Evolutionary conservation across 2,113 vertebrate genomes (phyloP), one percentile per base, ranked within the genome.

Genomic region (Synchiropus splendidus): DNA sequence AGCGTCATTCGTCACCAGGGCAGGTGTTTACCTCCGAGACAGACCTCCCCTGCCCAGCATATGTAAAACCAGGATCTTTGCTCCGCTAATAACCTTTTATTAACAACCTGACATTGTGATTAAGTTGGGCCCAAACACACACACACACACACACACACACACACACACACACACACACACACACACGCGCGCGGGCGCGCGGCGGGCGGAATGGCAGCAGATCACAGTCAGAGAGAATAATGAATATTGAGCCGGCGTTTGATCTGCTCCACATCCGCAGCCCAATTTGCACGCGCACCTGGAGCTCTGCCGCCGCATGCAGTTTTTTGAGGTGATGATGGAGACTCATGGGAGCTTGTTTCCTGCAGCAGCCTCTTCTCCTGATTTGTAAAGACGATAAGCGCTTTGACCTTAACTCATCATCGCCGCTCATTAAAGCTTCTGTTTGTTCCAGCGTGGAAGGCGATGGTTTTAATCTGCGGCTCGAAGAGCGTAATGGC

Each of bases 71-170:
- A 87, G 90, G 86, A 94, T 93, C 93, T 95, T 90, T 94, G 92
- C 92, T 90, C 92, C 89, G 87, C 84, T 94, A 92, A 95, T 96
- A 94, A 94, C 92, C 90, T 92, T 95, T 92, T 93, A 94, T 96
- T 94, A 93, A 89, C 84, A 86, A 89, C 86, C 89, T 95, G 94
- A 94, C 91, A 93, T 89, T 88, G 94, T 96, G 92, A 97, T 98
- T 95, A 94, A 94, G 90, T 89, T 94, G 70, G 43, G 85, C 76
- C 86, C 83, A 85, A 90, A 91, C 87, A 89, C 78, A 79, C 80
- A 77, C 87, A 77, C 87, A 91, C 88, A 90, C 89, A 88, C 87
- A 93, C 88, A 90, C 89, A 90, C 88, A 90, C 88, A 89, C 92
- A 90, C 90, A 92, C 89, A 87, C 87, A 83, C 88, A 85, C 88